phyloP scores from a whole-genome alignment of 2,113 vertebrate species.

The Myrmecobius fasciatus region DNA sequence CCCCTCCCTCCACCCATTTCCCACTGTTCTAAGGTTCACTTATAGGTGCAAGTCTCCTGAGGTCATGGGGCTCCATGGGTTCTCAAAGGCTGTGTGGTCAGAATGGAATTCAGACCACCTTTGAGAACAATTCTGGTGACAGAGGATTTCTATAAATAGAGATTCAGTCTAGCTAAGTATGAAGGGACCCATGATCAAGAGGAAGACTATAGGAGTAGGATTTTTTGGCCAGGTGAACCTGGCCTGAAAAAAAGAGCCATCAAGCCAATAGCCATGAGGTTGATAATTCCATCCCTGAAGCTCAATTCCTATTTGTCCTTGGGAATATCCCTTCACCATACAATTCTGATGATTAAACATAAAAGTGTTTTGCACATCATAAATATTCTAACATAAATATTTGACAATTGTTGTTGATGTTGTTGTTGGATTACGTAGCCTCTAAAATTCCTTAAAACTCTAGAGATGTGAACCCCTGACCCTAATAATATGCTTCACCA shows the following conservation, averaged over 20 bases:
- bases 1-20: background rate
- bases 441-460: background rate
- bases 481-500: background rate
- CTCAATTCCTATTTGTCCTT: background rate
- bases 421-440: background rate
- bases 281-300: background rate
- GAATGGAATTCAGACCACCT: background rate
- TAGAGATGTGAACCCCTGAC: background rate
- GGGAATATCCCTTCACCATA: background rate
- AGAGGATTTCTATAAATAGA: background rate
- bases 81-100: background rate
- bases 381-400: too few relatives aligned
- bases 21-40: background rate
- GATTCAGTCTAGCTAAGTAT: background rate
- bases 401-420: too few relatives aligned
- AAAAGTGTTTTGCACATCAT: rapidly evolving
- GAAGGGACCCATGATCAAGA: background rate
- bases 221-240: background rate
- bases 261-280: background rate
- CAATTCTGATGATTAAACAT: background rate
- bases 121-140: background rate
- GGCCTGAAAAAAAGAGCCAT: background rate
- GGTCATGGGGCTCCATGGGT: background rate
- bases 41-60: rapidly evolving
- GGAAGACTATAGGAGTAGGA: background rate